Conservation (phyloP, 2,888 invertebrate species). For the Eledone cirrhosa region DNA sequence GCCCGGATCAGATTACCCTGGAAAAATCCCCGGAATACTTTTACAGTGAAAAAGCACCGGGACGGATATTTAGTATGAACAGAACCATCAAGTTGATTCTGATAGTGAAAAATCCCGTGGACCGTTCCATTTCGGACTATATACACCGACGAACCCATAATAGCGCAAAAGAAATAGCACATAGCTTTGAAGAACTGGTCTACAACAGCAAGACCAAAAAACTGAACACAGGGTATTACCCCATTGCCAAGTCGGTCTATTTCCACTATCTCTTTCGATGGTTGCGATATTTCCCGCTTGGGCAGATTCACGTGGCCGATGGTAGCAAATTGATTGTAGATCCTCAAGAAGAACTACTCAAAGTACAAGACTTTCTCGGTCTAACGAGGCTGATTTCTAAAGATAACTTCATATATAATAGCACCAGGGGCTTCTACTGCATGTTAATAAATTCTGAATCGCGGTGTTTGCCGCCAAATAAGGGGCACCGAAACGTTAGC, state of each 20-base stretch:
- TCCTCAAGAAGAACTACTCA: constrained; percentile 72
- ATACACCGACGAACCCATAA: constrained; percentile 79
- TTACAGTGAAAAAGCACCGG: constrained; percentile 90
- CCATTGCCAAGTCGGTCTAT: constrained; percentile 79
- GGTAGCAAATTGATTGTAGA: constrained; percentile 91
- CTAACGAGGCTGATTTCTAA: constrained; percentile 77
- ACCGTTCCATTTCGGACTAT: constrained; percentile 92
- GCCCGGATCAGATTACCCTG: constrained; percentile 88
- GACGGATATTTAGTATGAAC: constrained; percentile 91
- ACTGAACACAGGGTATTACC: constrained; percentile 60
- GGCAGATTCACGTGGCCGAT: constrained; percentile 90
- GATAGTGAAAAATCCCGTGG: constrained; percentile 95
- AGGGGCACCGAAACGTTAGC: constrained; percentile 83
- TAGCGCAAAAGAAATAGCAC: neutral
- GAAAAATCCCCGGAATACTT: constrained; percentile 97
- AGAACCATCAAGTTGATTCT: constrained; percentile 86
- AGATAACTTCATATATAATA: constrained; percentile 88
- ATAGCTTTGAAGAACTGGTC: constrained; percentile 53
- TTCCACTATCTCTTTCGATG: constrained; percentile 87
- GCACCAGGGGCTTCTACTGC: constrained; percentile 93
- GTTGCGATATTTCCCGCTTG: constrained; percentile 88
- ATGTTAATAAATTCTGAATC: constrained; percentile 68
- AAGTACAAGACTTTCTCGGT: constrained; percentile 77
- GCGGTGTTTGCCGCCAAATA: constrained; percentile 89
- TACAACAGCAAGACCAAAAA: constrained; percentile 43